These are phyloP conservation scores for Oxygymnocypris stewartii DNA, from an alignment of 2,113 vertebrate genomes.

Conservation along the genomic window DNA sequence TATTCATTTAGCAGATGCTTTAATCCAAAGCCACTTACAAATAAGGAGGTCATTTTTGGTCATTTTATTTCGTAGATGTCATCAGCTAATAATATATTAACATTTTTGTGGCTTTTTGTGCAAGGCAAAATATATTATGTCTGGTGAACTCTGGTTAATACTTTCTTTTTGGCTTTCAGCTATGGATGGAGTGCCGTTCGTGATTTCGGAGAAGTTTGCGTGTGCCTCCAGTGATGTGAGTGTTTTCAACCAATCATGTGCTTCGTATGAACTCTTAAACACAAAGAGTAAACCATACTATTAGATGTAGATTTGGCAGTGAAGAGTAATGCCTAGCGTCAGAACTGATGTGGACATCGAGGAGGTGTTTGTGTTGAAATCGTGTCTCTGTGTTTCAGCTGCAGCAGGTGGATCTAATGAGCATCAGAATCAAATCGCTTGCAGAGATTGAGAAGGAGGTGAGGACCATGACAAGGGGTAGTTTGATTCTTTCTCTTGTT, in stretches of 20 bases:
- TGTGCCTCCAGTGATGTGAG: constrained; percentile 91
- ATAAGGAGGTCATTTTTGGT: background rate
- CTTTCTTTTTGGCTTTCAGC: constrained; percentile 72
- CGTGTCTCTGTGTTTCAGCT: constrained; percentile 73
- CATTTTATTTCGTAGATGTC: background rate
- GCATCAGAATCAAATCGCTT: constrained; percentile 95
- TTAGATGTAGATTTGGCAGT: background rate
- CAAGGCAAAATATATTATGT: background rate
- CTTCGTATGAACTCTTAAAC: background rate
- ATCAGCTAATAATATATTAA: background rate
- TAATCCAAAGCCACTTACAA: background rate
- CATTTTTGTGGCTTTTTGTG: no score
- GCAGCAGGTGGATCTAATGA: constrained; percentile 93
- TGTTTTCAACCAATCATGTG: constrained; percentile 46
- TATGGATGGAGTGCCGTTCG: constrained; percentile 98
- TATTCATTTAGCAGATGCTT: background rate
- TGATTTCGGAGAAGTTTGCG: constrained; percentile 97
- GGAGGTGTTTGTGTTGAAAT: background rate
- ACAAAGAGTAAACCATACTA: background rate
- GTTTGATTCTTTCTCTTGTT: background rate
- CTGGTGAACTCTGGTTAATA: background rate
- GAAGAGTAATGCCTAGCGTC: background rate
- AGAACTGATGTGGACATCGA: background rate
- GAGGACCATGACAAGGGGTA: constrained; percentile 52
- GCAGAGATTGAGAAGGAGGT: constrained; percentile 98